Conservation (phyloP, 2,888 invertebrate genomes). For the Drosophila kambysellisi region DNA sequence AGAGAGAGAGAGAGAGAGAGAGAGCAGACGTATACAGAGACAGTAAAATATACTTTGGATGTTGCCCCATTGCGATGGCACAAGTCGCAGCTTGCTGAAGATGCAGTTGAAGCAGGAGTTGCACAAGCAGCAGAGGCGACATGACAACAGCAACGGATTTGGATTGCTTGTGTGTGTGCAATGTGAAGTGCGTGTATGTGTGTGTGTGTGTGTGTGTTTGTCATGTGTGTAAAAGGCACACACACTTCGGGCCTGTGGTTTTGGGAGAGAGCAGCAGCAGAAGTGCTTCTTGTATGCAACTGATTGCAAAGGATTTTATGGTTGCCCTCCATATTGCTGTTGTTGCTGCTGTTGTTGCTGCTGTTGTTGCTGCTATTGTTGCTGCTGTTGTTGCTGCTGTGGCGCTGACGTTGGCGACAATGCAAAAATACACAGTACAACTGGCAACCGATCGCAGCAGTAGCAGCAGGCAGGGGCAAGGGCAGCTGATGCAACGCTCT, state of each 20-base stretch:
- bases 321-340: conserved; percentile 45
- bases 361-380: conserved; percentile 18
- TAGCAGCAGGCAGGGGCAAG: conserved; percentile 15
- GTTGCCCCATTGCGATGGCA: conserved; percentile 46
- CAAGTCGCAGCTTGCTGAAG: conserved; percentile 39
- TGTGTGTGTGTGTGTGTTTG: conserved; percentile 9
- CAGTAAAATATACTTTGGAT: conserved; percentile 58
- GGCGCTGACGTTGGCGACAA: conserved; percentile 50
- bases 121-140: conserved; percentile 25
- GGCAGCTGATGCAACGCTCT: conserved; percentile 38
- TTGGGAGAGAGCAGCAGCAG: conserved; percentile 27
- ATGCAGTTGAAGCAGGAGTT: conserved; percentile 36
- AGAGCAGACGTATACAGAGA: conserved; percentile 19
- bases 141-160: conserved; percentile 46
- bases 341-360: conserved; percentile 25
- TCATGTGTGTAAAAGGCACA: conserved; percentile 26
- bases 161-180: conserved; percentile 34
- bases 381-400: conserved; percentile 30
- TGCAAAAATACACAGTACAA: conserved; percentile 64
- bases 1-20: conserved; percentile 11
- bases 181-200: conserved; percentile 17
- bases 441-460: conserved; percentile 39
- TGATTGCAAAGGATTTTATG: conserved; percentile 79
- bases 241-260: conserved; percentile 36
- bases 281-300: conserved; percentile 73